These are phyloP conservation scores for Pimpla rufipes DNA, from an alignment of 2,888 invertebrate species.

Conservation along the genomic window DNA sequence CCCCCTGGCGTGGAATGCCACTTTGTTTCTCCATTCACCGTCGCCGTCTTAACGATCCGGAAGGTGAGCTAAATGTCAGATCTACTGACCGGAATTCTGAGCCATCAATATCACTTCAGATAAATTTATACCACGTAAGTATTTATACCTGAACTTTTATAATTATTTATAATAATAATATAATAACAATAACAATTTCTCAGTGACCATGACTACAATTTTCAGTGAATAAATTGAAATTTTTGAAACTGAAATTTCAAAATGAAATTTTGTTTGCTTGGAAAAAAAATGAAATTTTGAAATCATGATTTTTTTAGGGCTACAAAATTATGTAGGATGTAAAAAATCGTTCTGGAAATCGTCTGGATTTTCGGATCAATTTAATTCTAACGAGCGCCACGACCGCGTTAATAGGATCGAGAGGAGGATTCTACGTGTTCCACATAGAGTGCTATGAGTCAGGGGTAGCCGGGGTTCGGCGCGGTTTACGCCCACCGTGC, in stretches of 20 bases:
- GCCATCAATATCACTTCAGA: neutral
- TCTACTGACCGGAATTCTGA: constrained; percentile 18
- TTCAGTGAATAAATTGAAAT: too few species aligned
- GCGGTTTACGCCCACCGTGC: constrained; percentile 58
- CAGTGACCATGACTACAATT: neutral
- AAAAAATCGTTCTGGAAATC: neutral
- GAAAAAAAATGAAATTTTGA: too few species aligned
- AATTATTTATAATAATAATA: too few species aligned
- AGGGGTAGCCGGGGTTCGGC: constrained; percentile 31
- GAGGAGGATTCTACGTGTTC: constrained; percentile 48
- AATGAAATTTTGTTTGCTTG: too few species aligned
- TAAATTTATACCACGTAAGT: too few species aligned
- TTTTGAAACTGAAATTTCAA: too few species aligned
- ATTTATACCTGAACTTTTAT: neutral
- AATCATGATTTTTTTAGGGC: neutral
- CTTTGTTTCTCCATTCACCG: constrained; percentile 12
- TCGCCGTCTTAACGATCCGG: constrained; percentile 13
- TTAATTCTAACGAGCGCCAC: constrained; percentile 39
- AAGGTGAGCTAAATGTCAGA: constrained; percentile 14
- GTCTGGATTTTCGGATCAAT: constrained; percentile 23
- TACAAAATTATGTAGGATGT: neutral
- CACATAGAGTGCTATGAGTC: constrained; percentile 52
- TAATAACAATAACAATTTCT: too few species aligned
- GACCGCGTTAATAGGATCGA: constrained; percentile 48
- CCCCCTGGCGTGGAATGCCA: constrained; percentile 19